phyloP scores from a whole-genome alignment of 2,888 invertebrate species.

The Caenorhabditis drosophilae region DNA sequence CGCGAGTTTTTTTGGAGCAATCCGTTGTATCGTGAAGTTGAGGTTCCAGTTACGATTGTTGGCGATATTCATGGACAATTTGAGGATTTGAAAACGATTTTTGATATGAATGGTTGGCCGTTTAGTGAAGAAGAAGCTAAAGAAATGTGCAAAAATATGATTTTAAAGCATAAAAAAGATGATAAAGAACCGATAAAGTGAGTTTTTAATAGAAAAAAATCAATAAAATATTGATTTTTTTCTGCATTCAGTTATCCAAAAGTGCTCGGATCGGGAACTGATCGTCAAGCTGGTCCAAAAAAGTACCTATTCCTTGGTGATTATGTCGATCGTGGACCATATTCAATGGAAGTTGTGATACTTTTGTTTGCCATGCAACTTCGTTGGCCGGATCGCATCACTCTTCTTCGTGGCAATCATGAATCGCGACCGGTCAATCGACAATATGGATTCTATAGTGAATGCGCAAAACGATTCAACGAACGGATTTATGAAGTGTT shows the following conservation, averaged over 20 bases:
- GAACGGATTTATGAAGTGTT: constrained; percentile 76
- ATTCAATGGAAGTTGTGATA: constrained; percentile 75
- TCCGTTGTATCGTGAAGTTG: constrained; percentile 74
- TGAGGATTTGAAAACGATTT: constrained; percentile 55
- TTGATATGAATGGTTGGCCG: constrained; percentile 57
- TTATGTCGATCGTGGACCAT: constrained; percentile 93
- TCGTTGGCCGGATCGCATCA: constrained; percentile 82
- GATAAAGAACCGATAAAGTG: constrained; percentile 3
- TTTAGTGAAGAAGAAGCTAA: constrained; percentile 33
- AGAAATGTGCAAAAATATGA: constrained; percentile 27
- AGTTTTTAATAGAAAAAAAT: background rate
- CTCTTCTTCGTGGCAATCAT: constrained; percentile 92
- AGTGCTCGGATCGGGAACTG: constrained; percentile 4
- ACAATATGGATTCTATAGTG: constrained; percentile 61
- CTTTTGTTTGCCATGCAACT: constrained; percentile 79
- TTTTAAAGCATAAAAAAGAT: constrained; percentile 3
- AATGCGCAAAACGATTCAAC: constrained; percentile 84
- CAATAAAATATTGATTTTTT: too few relatives aligned
- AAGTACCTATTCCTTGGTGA: constrained; percentile 75
- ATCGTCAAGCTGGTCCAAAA: constrained; percentile 64
- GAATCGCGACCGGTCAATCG: constrained; percentile 82
- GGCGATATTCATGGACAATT: constrained; percentile 99
- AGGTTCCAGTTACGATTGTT: constrained; percentile 95
- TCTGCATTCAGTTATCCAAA: constrained; percentile 1
- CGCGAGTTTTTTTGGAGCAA: constrained; percentile 58